These are phyloP conservation scores for Chionis minor DNA, from an alignment of 2,113 vertebrate species.

Conservation along the genomic window DNA sequence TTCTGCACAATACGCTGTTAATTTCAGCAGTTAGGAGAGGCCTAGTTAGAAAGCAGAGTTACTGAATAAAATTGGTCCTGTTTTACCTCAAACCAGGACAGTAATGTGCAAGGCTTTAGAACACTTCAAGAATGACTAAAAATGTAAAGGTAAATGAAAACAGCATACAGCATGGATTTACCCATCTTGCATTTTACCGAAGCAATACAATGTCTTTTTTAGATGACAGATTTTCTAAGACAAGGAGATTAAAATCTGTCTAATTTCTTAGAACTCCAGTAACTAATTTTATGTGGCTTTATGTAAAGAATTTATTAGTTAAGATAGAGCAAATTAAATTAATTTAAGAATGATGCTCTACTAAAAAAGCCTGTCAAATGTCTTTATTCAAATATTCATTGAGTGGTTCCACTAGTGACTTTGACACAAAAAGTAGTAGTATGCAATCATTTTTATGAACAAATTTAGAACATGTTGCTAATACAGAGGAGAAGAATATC, in stretches of 20 bases:
- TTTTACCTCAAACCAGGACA: too few species aligned
- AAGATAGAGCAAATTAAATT: not conserved
- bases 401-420: not conserved
- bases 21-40: too few species aligned
- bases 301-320: not conserved
- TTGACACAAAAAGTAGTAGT: not conserved
- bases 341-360: not conserved
- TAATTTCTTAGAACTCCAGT: not conserved
- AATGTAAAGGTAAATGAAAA: not conserved
- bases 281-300: not conserved
- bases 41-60: too few species aligned
- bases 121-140: not conserved
- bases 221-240: not conserved
- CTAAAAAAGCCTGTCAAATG: too few species aligned
- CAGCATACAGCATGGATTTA: not conserved
- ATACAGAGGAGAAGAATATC: not conserved
- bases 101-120: not conserved
- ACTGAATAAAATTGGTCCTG: too few species aligned
- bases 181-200: not conserved
- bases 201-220: not conserved
- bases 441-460: not conserved
- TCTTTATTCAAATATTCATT: not conserved
- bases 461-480: not conserved
- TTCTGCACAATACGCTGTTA: too few species aligned
- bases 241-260: not conserved